A percentile compares a stretch with the other conserved stretches of the same genome.
These are phyloP conservation scores for Temnothorax rugatulus DNA, from an alignment of 2,888 invertebrate genomes.

Conservation along the genomic window DNA sequence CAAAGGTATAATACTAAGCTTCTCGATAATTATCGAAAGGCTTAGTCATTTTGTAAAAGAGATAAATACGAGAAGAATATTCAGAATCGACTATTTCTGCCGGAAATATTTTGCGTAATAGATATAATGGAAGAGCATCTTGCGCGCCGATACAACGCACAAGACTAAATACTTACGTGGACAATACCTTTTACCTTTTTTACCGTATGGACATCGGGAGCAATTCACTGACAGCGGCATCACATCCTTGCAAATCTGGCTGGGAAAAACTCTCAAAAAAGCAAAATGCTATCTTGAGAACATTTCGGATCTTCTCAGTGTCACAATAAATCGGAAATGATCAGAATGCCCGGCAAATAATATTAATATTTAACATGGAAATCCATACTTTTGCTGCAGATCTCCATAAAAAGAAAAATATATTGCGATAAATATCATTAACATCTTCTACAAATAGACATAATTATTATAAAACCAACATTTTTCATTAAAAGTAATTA, in stretches of 20 bases:
- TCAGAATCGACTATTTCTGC: slow-evolving; percentile 14
- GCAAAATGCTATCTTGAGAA: slow-evolving; percentile 37
- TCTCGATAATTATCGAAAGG: not conserved
- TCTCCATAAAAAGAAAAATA: not conserved
- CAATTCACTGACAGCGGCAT: not conserved
- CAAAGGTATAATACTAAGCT: not conserved
- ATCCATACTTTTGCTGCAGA: not conserved
- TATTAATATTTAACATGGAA: not conserved
- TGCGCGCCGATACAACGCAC: slow-evolving; percentile 88
- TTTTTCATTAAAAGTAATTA: slow-evolving; percentile 1
- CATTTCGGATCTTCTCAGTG: not conserved
- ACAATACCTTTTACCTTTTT: slow-evolving; percentile 58
- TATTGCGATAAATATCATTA: not conserved
- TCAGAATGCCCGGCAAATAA: not conserved
- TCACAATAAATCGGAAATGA: not conserved
- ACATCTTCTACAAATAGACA: not conserved
- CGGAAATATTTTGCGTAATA: slow-evolving; percentile 27
- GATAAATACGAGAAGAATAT: no score
- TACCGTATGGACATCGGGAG: not conserved
- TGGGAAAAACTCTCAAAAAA: slow-evolving; percentile 28
- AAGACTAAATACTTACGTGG: slow-evolving; percentile 87
- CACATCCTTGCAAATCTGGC: not conserved
- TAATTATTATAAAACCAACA: not conserved
- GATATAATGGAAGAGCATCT: slow-evolving; percentile 78
- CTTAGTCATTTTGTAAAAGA: not conserved